Base-by-base conservation (phyloP, 2,113 vertebrate species). In the Peromyscus maniculatus region DNA sequence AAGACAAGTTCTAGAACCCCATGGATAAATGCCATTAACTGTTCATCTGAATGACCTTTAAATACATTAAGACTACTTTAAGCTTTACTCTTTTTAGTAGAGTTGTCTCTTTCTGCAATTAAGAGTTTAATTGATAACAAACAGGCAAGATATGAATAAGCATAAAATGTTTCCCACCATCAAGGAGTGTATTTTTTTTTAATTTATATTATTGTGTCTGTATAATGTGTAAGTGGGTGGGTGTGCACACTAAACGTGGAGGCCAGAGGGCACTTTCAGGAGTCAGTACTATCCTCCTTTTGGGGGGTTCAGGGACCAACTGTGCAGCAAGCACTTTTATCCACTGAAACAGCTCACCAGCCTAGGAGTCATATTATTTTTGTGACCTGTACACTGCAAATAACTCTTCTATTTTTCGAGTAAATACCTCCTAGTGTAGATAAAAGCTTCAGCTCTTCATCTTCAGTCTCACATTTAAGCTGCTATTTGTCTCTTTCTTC, bases 331-430 rank as follows among this genome's bases (percentile, higher is more conserved):
- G n/a, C 22, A 7, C 2, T 12, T 62, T 15, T 43, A 3, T 24
- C 10, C 21, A 62, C 6, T 15, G 17, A 83, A 24, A 39, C 57
- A 84, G 57, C 59, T 10, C 5, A 49, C 49, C 17, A 17, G 57
- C n/a, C 22, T 11, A 31, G 31, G 17, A 13, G 78, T 8, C 71
- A 17, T 1, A 67, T 7, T 86, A 75, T 57, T 86, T 82, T n/a
- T 57, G 26, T 88, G 21, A 84, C 26, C 49, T 91, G 59, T 0
- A 71, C 49, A 87, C 77, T 91, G 59, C 0, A 66, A 39, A 87
- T 80, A 59, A 90, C 69, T 92, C 59, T 89, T 24, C 84, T 66
- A 39, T 74, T 96, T 88, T 93, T 91, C 49, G 66, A 87, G 79
- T 71, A 46, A 93, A 59, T 11, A n/a, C 4, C 8, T 83, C 13